Conservation (phyloP, 2,113 vertebrate genomes). For the Cinclus mexicanus region DNA sequence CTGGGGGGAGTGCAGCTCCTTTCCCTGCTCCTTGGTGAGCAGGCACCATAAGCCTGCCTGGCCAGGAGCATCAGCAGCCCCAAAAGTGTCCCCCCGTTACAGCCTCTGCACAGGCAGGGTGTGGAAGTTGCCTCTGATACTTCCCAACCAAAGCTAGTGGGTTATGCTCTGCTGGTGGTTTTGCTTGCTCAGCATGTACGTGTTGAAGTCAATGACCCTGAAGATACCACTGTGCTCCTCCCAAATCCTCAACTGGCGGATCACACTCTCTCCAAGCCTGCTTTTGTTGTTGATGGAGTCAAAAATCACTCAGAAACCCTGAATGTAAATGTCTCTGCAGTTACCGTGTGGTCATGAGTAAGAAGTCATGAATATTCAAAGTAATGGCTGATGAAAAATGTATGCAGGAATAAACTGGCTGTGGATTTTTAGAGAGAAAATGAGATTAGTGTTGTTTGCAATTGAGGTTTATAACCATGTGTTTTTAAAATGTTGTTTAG, state of each 20-base stretch:
- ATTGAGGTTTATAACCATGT: neutral
- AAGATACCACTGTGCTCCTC: neutral
- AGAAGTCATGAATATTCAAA: neutral
- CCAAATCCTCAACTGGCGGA: neutral
- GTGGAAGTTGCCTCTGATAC: neutral
- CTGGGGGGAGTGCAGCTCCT: neutral
- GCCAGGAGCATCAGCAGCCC: neutral
- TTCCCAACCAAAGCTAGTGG: neutral
- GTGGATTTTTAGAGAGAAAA: neutral
- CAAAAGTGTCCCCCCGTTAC: accelerated
- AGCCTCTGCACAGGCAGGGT: neutral
- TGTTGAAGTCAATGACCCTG: neutral
- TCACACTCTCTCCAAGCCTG: neutral
- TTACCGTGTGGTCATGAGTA: neutral
- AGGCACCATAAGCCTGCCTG: neutral
- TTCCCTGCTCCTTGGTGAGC: too few relatives aligned
- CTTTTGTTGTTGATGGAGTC: neutral
- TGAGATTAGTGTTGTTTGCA: neutral
- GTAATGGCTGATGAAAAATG: neutral
- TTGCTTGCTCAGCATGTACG: neutral
- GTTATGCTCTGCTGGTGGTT: neutral
- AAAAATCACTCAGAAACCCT: neutral
- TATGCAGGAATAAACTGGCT: neutral
- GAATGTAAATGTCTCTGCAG: neutral
- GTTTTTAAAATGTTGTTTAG: neutral